These are phyloP conservation scores for Drosophila pseudotalamancana DNA, from an alignment of 2,888 invertebrate species.

Conservation along the genomic window DNA sequence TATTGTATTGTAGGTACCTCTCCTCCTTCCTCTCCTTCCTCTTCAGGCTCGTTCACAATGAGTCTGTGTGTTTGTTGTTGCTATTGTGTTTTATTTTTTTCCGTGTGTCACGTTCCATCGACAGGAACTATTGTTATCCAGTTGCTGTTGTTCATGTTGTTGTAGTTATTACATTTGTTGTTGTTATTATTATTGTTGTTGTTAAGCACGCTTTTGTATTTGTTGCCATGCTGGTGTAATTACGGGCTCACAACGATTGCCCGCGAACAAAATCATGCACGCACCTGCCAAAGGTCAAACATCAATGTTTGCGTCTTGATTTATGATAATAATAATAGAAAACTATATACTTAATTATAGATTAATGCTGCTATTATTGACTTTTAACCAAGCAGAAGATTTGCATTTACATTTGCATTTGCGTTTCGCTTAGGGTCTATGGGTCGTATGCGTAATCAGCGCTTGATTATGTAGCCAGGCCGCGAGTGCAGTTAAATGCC, in stretches of 20 bases:
- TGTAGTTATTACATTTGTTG: constrained; percentile 29
- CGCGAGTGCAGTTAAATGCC: constrained; percentile 62
- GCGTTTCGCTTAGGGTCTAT: constrained; percentile 3
- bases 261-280: constrained; percentile 38
- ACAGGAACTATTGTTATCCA: constrained; percentile 44
- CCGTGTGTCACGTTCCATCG: constrained; percentile 42
- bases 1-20: constrained; percentile 62
- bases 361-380: constrained; percentile 22
- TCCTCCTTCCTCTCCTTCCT: background rate
- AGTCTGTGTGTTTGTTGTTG: constrained; percentile 22
- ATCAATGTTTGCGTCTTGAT: constrained; percentile 30
- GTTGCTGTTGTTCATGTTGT: constrained; percentile 26
- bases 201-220: constrained; percentile 43
- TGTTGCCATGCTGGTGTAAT: constrained; percentile 55
- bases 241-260: constrained; percentile 33
- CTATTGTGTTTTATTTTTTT: constrained; percentile 9
- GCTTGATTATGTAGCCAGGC: constrained; percentile 27
- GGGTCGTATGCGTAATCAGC: constrained; percentile 38
- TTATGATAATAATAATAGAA: constrained; percentile 4
- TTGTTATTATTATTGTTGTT: constrained; percentile 25
- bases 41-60: constrained; percentile 37
- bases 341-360: constrained; percentile 18
- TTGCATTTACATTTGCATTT: constrained; percentile 1
- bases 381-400: background rate
- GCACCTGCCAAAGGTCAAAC: constrained; percentile 59